Evolutionary conservation across 2,797 vertebrate genomes (phyloP).

Genomic region (Hephaestus fuliginosus): DNA sequence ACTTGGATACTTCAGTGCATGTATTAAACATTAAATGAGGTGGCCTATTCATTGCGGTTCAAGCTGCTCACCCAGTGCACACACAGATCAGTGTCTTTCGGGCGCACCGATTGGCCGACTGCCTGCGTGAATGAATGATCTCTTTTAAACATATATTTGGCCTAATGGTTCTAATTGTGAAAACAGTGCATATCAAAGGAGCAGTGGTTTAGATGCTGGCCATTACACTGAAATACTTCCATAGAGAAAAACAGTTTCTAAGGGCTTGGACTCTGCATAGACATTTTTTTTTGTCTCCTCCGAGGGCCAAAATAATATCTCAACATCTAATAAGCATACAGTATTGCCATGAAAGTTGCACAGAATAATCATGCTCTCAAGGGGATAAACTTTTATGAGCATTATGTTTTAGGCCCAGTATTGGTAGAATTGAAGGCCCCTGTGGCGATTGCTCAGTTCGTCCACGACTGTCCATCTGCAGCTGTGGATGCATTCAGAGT

Average conservation of each 20-base stretch:
- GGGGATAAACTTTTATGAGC: background rate
- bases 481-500: background rate
- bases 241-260: background rate
- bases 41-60: constrained; percentile 42
- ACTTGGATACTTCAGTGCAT: constrained; percentile 27
- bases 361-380: background rate
- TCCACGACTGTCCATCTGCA: background rate
- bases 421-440: background rate
- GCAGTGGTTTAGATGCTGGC: background rate
- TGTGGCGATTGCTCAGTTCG: background rate
- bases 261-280: background rate
- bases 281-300: background rate
- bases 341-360: background rate
- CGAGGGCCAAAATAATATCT: background rate
- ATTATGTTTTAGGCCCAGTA: background rate
- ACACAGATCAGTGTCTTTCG: constrained; percentile 50
- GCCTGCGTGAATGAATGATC: constrained; percentile 40
- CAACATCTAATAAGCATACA: background rate
- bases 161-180: constrained; percentile 9
- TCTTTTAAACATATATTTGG: constrained; percentile 35
- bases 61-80: constrained; percentile 42
- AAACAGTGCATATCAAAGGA: background rate
- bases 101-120: constrained; percentile 34
- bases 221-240: background rate
- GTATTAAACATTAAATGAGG: constrained; percentile 40